Conservation (phyloP, 2,888 invertebrate genomes). For the Liodrosophila aerea region DNA sequence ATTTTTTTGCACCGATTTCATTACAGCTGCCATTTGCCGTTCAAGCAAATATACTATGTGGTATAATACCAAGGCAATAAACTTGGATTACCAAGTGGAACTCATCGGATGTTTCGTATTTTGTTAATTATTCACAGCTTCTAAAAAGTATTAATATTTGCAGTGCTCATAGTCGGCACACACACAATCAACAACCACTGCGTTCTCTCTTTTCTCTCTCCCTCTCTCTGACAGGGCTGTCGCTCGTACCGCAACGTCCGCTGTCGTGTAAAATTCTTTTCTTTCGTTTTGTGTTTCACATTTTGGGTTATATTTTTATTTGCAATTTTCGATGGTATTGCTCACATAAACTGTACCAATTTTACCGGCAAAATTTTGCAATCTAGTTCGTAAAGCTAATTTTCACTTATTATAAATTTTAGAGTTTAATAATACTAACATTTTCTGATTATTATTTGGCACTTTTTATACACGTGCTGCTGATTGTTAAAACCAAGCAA, state of each 20-base stretch:
- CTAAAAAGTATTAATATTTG: slow-evolving; percentile 36
- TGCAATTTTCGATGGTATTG: slow-evolving; percentile 36
- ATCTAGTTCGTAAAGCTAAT: slow-evolving; percentile 33
- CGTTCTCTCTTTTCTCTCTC: slow-evolving; percentile 38
- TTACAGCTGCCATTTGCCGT: slow-evolving; percentile 11
- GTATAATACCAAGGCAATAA: slow-evolving; percentile 22
- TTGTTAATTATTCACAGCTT: slow-evolving; percentile 44
- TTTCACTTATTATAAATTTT: slow-evolving; percentile 47
- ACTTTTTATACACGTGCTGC: slow-evolving; percentile 83
- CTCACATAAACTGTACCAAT: slow-evolving; percentile 47
- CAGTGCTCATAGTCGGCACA: slow-evolving; percentile 24
- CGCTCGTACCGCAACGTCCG: slow-evolving; percentile 54
- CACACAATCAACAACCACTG: slow-evolving; percentile 53
- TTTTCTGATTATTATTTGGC: slow-evolving; percentile 82
- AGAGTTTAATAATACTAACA: slow-evolving; percentile 79
- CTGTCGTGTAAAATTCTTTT: slow-evolving; percentile 62
- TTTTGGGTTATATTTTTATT: slow-evolving; percentile 54
- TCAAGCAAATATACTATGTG: slow-evolving; percentile 5
- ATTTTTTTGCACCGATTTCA: slow-evolving; percentile 48
- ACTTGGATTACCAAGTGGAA: slow-evolving; percentile 37
- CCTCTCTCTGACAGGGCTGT: slow-evolving; percentile 43
- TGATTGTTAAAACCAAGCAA: slow-evolving; percentile 83
- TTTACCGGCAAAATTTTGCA: slow-evolving; percentile 36
- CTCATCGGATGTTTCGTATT: slow-evolving; percentile 22
- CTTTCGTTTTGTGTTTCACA: slow-evolving; percentile 52